Evolutionary conservation across 2,797 vertebrate species (phyloP).

Genomic region (Tenualosa ilisha): DNA sequence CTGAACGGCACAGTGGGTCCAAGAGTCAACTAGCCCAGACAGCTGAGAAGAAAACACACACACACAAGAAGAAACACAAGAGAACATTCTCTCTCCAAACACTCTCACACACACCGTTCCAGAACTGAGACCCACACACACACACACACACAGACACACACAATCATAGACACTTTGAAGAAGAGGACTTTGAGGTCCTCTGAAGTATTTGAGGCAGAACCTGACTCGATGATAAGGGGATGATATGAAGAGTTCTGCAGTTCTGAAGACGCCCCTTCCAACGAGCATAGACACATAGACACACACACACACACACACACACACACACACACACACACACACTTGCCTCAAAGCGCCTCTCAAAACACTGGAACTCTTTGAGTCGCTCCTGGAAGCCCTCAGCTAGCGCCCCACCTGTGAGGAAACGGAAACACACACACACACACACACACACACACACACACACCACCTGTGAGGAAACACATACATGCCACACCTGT

Average conservation of each 20-base stretch:
- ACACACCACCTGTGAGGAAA: not conserved
- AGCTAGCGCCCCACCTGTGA: conserved; percentile 76
- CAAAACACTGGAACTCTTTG: conserved; percentile 79
- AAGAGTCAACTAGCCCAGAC: not conserved
- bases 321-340: not conserved
- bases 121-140: not conserved
- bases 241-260: too few species aligned
- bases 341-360: conserved; percentile 80
- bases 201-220: too few species aligned
- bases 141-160: not conserved
- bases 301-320: too few species aligned
- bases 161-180: too few species aligned
- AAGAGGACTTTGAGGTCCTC: too few species aligned
- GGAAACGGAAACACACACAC: not conserved
- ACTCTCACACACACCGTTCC: not conserved
- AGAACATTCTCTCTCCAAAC: not conserved
- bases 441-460: not conserved
- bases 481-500: too few species aligned
- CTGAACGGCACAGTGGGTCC: not conserved
- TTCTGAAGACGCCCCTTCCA: too few species aligned
- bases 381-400: conserved; percentile 80
- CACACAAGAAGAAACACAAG: not conserved
- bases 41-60: too few species aligned
- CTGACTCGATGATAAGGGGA: not conserved
- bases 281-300: not conserved